Percentiles rank a stretch among this genome's conserved stretches.
These are phyloP conservation scores for Lanius ludovicianus DNA, from an alignment of 2,113 vertebrate genomes.

Conservation along the genomic window DNA sequence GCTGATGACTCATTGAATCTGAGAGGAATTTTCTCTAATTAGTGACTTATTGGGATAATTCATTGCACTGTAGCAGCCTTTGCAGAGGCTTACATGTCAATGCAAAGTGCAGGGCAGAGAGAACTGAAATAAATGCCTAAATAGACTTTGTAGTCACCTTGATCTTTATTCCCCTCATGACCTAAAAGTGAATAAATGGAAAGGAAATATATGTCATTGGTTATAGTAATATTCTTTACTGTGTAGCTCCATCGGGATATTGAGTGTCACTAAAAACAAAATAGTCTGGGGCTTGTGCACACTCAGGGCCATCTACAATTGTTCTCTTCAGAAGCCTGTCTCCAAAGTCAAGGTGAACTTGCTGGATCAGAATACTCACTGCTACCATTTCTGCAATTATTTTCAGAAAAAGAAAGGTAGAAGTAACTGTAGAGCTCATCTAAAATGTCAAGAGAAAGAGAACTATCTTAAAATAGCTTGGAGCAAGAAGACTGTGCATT, in stretches of 20 bases:
- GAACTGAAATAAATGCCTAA: not conserved
- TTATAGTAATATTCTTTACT: not conserved
- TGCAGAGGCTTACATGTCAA: not conserved
- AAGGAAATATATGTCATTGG: not conserved
- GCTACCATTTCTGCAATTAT: not conserved
- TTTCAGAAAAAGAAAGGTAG: not conserved
- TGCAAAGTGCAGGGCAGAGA: not conserved
- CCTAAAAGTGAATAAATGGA: not conserved
- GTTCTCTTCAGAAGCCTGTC: not conserved
- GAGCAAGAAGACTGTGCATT: not conserved
- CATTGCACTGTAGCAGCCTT: not conserved
- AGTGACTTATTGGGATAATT: not conserved
- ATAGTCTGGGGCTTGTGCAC: not conserved
- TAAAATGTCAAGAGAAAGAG: not conserved
- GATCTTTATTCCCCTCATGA: not conserved
- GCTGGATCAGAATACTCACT: not conserved
- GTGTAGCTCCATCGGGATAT: not conserved
- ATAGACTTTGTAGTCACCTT: not conserved
- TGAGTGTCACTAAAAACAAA: not conserved
- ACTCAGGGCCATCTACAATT: not conserved
- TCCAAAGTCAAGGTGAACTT: not conserved
- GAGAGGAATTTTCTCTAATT: not conserved
- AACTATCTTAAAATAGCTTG: not conserved
- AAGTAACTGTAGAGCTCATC: not conserved
- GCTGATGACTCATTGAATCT: not conserved